These are phyloP conservation scores for Holacanthus passer DNA, from an alignment of 2,113 vertebrate genomes.

Conservation along the genomic window DNA sequence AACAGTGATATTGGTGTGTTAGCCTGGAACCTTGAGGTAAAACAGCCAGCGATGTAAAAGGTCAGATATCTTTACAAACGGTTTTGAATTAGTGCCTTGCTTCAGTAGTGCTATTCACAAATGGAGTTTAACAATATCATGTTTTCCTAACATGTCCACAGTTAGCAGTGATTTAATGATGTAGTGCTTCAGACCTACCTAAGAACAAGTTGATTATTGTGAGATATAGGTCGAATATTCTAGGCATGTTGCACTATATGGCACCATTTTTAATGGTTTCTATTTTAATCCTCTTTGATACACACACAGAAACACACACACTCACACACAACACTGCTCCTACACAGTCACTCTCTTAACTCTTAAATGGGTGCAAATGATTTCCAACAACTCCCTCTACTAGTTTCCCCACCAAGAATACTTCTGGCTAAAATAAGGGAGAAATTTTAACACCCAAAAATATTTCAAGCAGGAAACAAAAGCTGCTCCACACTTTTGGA, in stretches of 20 bases:
- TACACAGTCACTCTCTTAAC: slow-evolving; percentile 37
- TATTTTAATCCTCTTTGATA: slow-evolving; percentile 46
- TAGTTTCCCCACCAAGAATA: slow-evolving; percentile 49
- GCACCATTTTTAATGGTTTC: slow-evolving; percentile 68
- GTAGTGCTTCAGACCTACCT: slow-evolving; percentile 65
- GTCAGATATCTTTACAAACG: slow-evolving; percentile 64
- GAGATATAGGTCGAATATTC: slow-evolving; percentile 56
- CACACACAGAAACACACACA: slow-evolving; percentile 50
- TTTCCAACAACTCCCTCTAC: slow-evolving; percentile 24
- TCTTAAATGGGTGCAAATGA: slow-evolving; percentile 52
- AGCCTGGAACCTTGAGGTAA: slow-evolving; percentile 77
- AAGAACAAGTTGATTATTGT: slow-evolving; percentile 58
- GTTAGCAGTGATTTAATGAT: slow-evolving; percentile 68
- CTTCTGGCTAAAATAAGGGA: slow-evolving; percentile 55
- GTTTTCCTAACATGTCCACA: slow-evolving; percentile 64
- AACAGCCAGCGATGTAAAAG: slow-evolving; percentile 71
- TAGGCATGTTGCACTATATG: slow-evolving; percentile 65
- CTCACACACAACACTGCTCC: slow-evolving; percentile 42
- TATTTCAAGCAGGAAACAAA: slow-evolving; percentile 36
- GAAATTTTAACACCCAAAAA: slow-evolving; percentile 27
- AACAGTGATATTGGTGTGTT: slow-evolving; percentile 74
- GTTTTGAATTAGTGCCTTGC: slow-evolving; percentile 70
- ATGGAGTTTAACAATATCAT: slow-evolving; percentile 52
- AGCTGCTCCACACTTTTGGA: slow-evolving; percentile 38
- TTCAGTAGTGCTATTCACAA: slow-evolving; percentile 80